These are phyloP conservation scores for Aldrovandia affinis DNA, from an alignment of 2,797 vertebrate genomes.

Conservation along the genomic window DNA sequence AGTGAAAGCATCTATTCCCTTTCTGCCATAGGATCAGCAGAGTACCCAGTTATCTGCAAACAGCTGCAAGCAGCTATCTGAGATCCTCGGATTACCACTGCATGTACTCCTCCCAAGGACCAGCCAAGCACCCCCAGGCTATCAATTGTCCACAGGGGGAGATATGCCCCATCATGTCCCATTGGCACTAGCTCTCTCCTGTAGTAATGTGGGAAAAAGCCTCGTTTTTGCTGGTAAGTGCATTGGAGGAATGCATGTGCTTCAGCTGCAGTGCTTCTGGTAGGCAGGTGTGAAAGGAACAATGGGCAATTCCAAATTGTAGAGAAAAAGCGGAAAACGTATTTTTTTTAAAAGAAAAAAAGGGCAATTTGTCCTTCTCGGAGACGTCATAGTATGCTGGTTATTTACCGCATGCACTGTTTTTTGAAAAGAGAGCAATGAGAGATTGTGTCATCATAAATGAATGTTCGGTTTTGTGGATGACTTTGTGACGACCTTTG, in stretches of 20 bases:
- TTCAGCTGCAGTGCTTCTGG: background rate
- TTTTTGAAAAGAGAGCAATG: slow-evolving; percentile 40
- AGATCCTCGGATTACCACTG: too few species aligned
- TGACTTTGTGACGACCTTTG: slow-evolving; percentile 99
- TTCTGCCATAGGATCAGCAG: too few species aligned
- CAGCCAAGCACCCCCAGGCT: background rate
- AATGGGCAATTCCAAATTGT: background rate
- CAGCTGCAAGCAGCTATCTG: too few species aligned
- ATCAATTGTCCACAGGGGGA: background rate
- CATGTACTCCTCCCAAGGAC: too few species aligned
- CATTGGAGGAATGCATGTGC: background rate
- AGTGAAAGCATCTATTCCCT: too few species aligned
- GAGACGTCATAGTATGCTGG: slow-evolving; percentile 61
- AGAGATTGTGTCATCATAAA: slow-evolving; percentile 84
- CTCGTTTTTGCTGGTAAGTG: background rate
- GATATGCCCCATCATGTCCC: background rate
- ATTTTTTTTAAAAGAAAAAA: slow-evolving; percentile 68
- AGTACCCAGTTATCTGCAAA: too few species aligned
- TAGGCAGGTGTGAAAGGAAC: background rate
- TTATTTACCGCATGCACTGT: slow-evolving; percentile 49
- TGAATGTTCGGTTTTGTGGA: slow-evolving; percentile 78
- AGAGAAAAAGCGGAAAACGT: slow-evolving; percentile 44
- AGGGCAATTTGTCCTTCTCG: slow-evolving; percentile 59
- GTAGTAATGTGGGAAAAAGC: background rate
- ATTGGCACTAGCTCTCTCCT: background rate